Percentiles rank a stretch among this genome's conserved stretches.
Evolutionary conservation across 1,140 invertebrate species (phyloP).

Genomic region (Reticulitermes speratus): DNA sequence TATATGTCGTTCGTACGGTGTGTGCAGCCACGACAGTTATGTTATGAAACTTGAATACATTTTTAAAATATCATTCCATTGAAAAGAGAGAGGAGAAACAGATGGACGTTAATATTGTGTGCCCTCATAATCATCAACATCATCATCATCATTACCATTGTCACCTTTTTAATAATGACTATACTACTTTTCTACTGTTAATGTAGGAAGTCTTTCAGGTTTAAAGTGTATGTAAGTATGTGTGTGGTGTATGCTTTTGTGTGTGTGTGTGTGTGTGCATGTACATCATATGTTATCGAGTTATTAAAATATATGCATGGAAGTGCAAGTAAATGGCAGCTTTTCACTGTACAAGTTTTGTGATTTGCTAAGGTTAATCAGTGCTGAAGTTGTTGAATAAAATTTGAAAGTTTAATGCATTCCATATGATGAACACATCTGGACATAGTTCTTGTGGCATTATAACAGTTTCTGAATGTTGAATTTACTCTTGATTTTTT

Average conservation of each 20-base stretch:
- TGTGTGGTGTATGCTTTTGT: background rate
- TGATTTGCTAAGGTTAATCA: background rate
- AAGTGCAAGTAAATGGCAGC: background rate
- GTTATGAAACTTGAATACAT: background rate
- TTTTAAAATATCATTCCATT: conserved; percentile 12
- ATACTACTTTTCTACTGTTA: background rate
- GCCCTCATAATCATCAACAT: too few species aligned
- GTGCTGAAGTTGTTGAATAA: background rate
- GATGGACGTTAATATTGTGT: background rate
- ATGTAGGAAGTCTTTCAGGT: background rate
- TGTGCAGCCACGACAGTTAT: background rate
- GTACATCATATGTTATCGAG: background rate
- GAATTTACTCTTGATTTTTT: too few species aligned
- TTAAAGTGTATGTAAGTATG: background rate
- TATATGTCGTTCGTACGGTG: too few species aligned
- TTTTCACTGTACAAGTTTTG: background rate
- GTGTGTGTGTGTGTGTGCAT: too few species aligned
- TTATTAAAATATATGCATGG: background rate
- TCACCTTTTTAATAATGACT: conserved; percentile 1
- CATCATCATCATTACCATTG: background rate
- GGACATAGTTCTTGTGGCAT: background rate
- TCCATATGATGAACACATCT: background rate
- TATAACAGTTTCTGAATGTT: too few species aligned
- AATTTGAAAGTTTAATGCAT: background rate
- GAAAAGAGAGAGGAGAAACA: background rate